Evolutionary conservation across 2,797 vertebrate genomes (phyloP).

Genomic region (Vespertilio murinus): DNA sequence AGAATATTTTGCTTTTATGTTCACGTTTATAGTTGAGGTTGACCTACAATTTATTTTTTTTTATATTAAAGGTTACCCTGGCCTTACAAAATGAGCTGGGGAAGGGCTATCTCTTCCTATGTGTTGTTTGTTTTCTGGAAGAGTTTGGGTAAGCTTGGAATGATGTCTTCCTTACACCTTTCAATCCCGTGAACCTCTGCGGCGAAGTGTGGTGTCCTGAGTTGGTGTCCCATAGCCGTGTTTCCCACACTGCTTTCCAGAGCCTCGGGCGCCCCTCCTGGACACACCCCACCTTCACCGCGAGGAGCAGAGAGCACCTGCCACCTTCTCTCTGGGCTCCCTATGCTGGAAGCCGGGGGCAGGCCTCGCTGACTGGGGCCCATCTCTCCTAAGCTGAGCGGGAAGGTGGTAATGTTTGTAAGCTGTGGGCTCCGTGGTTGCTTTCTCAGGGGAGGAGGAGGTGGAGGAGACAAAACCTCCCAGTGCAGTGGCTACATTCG

Average conservation of each 20-base stretch:
- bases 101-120: neutral
- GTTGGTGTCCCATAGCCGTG: neutral
- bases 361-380: fast-evolving
- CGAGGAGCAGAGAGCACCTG: fast-evolving
- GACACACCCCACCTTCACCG: neutral
- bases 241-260: neutral
- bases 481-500: neutral
- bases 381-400: neutral
- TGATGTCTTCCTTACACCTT: neutral
- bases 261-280: fast-evolving
- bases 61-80: neutral
- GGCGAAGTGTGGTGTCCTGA: neutral
- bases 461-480: neutral
- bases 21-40: neutral
- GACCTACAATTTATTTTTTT: neutral
- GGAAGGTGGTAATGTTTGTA: neutral
- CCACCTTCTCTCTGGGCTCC: neutral
- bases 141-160: neutral
- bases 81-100: neutral
- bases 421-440: neutral
- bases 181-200: neutral
- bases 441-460: fast-evolving
- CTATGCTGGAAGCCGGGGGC: neutral
- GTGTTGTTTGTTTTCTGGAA: neutral
- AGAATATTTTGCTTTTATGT: neutral